phyloP scores from a whole-genome alignment of 2,797 vertebrate genomes.

The Sebastes dallii region DNA sequence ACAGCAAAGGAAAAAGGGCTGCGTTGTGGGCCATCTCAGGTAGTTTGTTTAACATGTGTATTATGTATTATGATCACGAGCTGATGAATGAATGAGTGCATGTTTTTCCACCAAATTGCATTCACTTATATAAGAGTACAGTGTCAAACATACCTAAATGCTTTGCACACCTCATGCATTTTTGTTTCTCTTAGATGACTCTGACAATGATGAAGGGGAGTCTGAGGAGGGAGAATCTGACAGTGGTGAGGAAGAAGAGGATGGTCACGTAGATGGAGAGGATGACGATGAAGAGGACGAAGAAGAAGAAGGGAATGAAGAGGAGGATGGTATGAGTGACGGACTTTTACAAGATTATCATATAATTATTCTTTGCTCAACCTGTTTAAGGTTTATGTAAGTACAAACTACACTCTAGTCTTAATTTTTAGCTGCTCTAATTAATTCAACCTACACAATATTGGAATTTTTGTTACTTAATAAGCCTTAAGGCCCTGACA shows the following conservation, averaged over 20 bases:
- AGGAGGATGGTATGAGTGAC: constrained; percentile 71
- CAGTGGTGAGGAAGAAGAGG: constrained; percentile 75
- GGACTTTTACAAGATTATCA: background rate
- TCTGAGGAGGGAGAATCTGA: constrained; percentile 83
- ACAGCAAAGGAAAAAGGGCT: constrained; percentile 80
- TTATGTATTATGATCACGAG: background rate
- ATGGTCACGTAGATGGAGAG: constrained; percentile 73
- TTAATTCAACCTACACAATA: background rate
- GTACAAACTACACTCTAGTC: background rate
- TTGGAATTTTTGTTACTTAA: background rate
- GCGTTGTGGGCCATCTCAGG: constrained; percentile 68
- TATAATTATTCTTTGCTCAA: background rate
- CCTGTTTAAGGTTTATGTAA: background rate
- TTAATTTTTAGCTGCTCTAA: background rate
- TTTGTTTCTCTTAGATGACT: constrained; percentile 76
- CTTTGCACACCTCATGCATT: background rate
- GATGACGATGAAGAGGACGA: constrained; percentile 74
- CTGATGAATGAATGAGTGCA: background rate
- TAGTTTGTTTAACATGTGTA: constrained; percentile 1
- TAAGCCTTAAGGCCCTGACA: too few species aligned
- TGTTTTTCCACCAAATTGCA: background rate
- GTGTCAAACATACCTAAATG: background rate
- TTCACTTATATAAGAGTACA: background rate
- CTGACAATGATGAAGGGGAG: constrained; percentile 77
- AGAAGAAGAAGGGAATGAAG: constrained; percentile 76